These are phyloP conservation scores for Datnioides undecimradiatus DNA, from an alignment of 2,113 vertebrate genomes.

Conservation along the genomic window DNA sequence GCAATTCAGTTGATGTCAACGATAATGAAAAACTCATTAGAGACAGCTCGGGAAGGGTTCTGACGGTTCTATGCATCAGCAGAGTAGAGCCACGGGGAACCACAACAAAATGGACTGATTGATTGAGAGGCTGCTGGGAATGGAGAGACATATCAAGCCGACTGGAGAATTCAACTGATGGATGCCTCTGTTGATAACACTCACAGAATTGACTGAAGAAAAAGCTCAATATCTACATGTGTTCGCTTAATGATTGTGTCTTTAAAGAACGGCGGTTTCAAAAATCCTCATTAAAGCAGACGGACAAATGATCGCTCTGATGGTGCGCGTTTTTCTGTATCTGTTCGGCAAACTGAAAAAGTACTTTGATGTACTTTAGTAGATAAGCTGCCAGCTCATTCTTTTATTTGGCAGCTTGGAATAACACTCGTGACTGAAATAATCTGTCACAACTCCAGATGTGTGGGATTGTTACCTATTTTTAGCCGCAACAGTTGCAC, in stretches of 20 bases:
- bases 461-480: constrained; percentile 18
- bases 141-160: constrained; percentile 44
- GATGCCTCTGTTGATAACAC: constrained; percentile 60
- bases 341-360: constrained; percentile 42
- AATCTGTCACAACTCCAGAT: constrained; percentile 35
- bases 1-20: constrained; percentile 63
- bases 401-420: constrained; percentile 38
- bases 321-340: constrained; percentile 1
- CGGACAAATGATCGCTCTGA: constrained; percentile 18
- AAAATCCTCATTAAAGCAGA: constrained; percentile 33
- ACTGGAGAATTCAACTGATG: constrained; percentile 52
- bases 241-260: constrained; percentile 42
- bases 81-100: constrained; percentile 66
- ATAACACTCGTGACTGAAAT: constrained; percentile 35
- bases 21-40: constrained; percentile 78
- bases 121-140: constrained; percentile 70
- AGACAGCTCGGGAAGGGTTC: constrained; percentile 56
- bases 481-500: not conserved
- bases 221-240: constrained; percentile 45
- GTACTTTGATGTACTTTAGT: constrained; percentile 42
- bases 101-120: constrained; percentile 70
- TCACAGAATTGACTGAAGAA: constrained; percentile 20
- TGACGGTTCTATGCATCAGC: constrained; percentile 58
- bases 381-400: constrained; percentile 33
- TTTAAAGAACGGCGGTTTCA: constrained; percentile 13